A percentile compares a stretch with the other conserved stretches of the same genome.
Conservation (phyloP, 2,888 invertebrate genomes). For the Plebejus anna region DNA sequence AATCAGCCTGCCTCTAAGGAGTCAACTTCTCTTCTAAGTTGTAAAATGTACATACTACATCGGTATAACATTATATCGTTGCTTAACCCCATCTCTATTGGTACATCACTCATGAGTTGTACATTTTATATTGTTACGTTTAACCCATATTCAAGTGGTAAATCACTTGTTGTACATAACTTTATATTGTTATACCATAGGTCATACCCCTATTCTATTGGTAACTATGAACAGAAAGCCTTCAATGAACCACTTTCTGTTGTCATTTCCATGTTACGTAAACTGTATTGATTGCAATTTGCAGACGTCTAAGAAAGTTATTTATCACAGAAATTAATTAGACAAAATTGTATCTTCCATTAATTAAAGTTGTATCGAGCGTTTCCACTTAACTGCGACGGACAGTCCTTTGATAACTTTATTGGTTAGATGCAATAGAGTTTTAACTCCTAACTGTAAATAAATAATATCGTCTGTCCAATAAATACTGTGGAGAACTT, state of each 20-base stretch:
- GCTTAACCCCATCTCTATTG: too few relatives aligned
- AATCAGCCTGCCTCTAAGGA: too few relatives aligned
- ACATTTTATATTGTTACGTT: too few relatives aligned
- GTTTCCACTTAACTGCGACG: not conserved
- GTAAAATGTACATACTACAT: too few relatives aligned
- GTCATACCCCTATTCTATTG: too few relatives aligned
- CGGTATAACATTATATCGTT: too few relatives aligned
- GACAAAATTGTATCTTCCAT: constrained; percentile 17
- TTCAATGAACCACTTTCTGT: not conserved
- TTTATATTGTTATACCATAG: too few relatives aligned
- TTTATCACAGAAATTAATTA: constrained; percentile 19
- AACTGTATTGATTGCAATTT: not conserved
- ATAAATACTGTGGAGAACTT: not conserved
- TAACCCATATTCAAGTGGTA: too few relatives aligned
- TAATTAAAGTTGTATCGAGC: constrained; percentile 8
- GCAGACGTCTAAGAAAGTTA: constrained; percentile 8
- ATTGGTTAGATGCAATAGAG: not conserved
- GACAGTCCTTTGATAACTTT: constrained; percentile 8
- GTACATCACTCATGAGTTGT: too few relatives aligned
- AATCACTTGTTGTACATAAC: too few relatives aligned
- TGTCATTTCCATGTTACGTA: not conserved
- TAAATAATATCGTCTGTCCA: not conserved
- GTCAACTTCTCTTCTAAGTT: too few relatives aligned
- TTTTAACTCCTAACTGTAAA: not conserved
- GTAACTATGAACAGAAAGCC: too few relatives aligned